Evolutionary conservation across 2,797 vertebrate species (phyloP).

Genomic region (Cossypha caffra): DNA sequence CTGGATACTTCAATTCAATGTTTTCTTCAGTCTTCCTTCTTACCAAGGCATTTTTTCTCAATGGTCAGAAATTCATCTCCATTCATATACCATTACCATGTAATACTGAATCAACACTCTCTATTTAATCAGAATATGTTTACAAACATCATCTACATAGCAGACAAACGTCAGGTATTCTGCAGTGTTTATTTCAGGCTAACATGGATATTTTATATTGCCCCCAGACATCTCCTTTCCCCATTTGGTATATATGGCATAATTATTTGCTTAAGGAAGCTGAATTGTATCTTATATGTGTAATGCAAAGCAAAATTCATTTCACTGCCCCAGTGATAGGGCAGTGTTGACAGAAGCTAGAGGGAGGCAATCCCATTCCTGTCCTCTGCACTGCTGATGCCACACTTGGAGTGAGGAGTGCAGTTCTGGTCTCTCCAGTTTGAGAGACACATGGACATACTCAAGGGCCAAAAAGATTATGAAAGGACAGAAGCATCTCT

Average conservation of each 20-base stretch:
- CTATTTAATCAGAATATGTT: background rate
- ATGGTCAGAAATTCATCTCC: background rate
- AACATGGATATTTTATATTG: background rate
- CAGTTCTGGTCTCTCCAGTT: background rate
- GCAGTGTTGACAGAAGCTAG: background rate
- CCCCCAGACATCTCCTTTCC: background rate
- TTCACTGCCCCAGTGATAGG: background rate
- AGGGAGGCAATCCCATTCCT: background rate
- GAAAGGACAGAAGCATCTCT: background rate
- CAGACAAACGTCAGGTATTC: background rate
- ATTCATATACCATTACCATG: background rate
- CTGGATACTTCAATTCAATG: background rate
- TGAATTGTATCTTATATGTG: background rate
- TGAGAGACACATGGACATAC: background rate
- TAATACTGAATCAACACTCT: background rate
- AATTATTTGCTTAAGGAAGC: background rate
- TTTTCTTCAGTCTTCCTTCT: background rate
- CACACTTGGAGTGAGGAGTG: background rate
- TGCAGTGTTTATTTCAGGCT: background rate
- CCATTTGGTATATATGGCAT: background rate
- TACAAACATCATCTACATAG: background rate
- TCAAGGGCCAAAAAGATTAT: background rate
- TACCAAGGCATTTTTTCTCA: background rate
- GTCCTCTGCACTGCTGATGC: background rate
- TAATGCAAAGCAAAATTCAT: background rate